Conservation (phyloP, 2,113 vertebrate species). For the Cromileptes altivelis region DNA sequence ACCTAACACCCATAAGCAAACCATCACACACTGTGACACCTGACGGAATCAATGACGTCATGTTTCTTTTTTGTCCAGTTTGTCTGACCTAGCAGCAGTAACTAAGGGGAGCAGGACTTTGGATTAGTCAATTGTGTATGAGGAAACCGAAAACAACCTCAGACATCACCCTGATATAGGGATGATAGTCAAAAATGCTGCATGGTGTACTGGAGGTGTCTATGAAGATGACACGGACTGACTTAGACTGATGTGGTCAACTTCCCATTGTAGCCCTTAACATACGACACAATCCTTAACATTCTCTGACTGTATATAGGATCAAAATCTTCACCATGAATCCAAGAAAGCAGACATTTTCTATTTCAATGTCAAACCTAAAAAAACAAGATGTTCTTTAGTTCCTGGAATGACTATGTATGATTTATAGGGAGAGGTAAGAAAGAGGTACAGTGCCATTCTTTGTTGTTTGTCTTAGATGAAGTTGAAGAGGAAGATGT, state of each 20-base stretch:
- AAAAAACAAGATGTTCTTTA: not conserved
- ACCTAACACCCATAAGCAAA: too few species aligned
- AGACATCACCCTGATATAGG: too few species aligned
- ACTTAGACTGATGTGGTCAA: not conserved
- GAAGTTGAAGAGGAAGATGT: constrained; percentile 20
- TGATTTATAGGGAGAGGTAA: not conserved
- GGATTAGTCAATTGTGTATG: too few species aligned
- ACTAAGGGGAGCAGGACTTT: too few species aligned
- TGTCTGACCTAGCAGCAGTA: too few species aligned
- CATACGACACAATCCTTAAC: not conserved
- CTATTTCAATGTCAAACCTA: not conserved
- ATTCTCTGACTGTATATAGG: not conserved
- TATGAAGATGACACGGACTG: not conserved
- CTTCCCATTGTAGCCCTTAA: not conserved
- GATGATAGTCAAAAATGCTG: not conserved
- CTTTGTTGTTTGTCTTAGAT: constrained; percentile 37
- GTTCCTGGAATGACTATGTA: not conserved
- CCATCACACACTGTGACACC: too few species aligned
- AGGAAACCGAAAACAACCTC: too few species aligned
- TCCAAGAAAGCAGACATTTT: not conserved
- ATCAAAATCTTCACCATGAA: not conserved
- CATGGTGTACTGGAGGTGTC: not conserved
- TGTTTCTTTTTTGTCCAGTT: too few species aligned
- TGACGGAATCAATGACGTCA: too few species aligned
- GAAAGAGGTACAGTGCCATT: not conserved